Evolutionary conservation across 2,797 vertebrate species (phyloP), one percentile per base, ranked within the genome.

Genomic region (Gouania willdenowi): DNA sequence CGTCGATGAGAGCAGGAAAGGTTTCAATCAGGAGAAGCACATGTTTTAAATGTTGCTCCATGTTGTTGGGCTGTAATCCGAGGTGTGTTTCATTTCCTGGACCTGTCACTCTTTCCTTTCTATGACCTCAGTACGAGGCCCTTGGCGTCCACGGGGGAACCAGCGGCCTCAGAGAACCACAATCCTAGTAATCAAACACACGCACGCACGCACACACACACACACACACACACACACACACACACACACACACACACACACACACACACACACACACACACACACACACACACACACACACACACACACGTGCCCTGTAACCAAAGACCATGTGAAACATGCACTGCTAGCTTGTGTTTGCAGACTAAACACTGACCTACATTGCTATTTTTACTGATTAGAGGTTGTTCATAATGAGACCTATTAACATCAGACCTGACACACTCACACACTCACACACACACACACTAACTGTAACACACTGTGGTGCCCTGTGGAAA

Each of bases 71-170:
- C 56, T 59, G 76, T 71, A 82, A 84, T 74, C 56, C 41, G 74
- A 82, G 77, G 77, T 84, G 79, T 74, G 72, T 77, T 82, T 82
- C 77, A 80, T 79, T 79, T 79, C 75, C 79, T 82, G 79, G 16
- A 71, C 58, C 68, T 75, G 69, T 82, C 75, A 79, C 56, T 80
- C 72, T 45, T 16, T 55, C 36, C n/a, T n/a, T 29, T 19, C 37
- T 12, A 45, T 82, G 78, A 83, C 54, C 72, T 84, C 76, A 82
- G 19, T 48, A 45, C 29, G 34, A 22, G 52, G 41, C 58, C 71
- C 64, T 22, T 29, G 21, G 20, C 15, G 43, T 61, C 67, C 29
- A 29, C 1, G 16, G 57, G 55, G 61, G 56, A 55, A 56, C n/a
- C n/a, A 55, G 22, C 52, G 59, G 48, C 67, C 72, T 60, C 43